phyloP scores from a whole-genome alignment of 2,797 vertebrate genomes.

The Thunnus albacares region DNA sequence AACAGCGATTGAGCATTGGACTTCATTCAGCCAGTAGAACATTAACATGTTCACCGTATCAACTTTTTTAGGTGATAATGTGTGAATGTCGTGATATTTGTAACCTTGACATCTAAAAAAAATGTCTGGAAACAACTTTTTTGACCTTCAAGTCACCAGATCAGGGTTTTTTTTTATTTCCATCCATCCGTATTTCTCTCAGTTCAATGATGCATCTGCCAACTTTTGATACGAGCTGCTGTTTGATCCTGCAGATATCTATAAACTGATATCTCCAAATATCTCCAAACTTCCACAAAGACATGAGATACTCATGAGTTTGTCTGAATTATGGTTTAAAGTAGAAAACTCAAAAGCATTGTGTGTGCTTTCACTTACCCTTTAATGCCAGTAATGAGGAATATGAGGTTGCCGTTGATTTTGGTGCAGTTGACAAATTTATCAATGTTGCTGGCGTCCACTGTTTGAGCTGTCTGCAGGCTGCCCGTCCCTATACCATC shows the following conservation, averaged over 20 bases:
- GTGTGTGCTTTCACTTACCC: slow-evolving; percentile 87
- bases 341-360: neutral
- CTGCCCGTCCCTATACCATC: slow-evolving; percentile 97
- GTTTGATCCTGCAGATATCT: neutral
- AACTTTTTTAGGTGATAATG: no score
- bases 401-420: slow-evolving; percentile 98
- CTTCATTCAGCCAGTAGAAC: no score
- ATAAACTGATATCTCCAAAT: neutral
- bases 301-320: neutral
- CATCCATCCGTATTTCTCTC: no score
- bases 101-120: no score
- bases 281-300: neutral
- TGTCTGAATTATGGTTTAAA: neutral
- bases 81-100: no score
- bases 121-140: no score
- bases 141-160: no score
- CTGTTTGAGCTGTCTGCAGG: slow-evolving; percentile 92
- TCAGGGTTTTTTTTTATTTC: no score
- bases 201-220: no score
- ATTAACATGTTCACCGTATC: no score
- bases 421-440: slow-evolving; percentile 98
- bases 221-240: neutral
- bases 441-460: slow-evolving; percentile 98
- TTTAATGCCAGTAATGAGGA: slow-evolving; percentile 97
- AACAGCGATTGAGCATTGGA: no score